These are phyloP conservation scores for Asbolus verrucosus DNA, from an alignment of 1,140 invertebrate species.

Conservation along the genomic window DNA sequence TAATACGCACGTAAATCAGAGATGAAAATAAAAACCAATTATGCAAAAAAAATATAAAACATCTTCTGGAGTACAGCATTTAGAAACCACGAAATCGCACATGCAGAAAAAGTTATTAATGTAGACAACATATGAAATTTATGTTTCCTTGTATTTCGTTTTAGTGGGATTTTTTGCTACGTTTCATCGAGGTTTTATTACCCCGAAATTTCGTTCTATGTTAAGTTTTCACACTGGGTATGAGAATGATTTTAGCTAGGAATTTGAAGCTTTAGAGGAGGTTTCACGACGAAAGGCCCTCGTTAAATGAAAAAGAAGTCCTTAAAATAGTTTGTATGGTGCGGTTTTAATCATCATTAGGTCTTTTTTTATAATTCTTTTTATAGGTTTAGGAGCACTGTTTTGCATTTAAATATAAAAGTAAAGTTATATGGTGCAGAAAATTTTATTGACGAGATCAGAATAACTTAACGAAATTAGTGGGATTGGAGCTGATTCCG, in stretches of 20 bases:
- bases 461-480: background rate
- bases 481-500: background rate
- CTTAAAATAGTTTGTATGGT: background rate
- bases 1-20: slow-evolving; percentile 36
- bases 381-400: background rate
- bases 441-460: background rate
- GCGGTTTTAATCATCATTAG: background rate
- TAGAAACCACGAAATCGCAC: slow-evolving; percentile 11
- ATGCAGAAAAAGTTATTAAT: slow-evolving; percentile 17
- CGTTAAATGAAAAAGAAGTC: too few relatives aligned
- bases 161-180: slow-evolving; percentile 2
- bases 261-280: too few relatives aligned
- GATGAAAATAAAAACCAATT: slow-evolving; percentile 37
- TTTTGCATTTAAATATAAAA: background rate
- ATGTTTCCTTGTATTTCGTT: slow-evolving; percentile 3
- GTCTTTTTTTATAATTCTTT: background rate
- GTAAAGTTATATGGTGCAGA: background rate
- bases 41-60: slow-evolving; percentile 16
- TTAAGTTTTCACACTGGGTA: background rate
- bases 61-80: slow-evolving; percentile 14
- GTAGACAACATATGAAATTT: slow-evolving; percentile 32
- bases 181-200: slow-evolving; percentile 11
- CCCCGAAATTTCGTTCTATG: background rate
- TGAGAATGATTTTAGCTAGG: too few relatives aligned
- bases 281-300: too few relatives aligned